Evolutionary conservation across 2,113 vertebrate species (phyloP), one percentile per base, ranked within the genome.

Genomic region (Aepyceros melampus): DNA sequence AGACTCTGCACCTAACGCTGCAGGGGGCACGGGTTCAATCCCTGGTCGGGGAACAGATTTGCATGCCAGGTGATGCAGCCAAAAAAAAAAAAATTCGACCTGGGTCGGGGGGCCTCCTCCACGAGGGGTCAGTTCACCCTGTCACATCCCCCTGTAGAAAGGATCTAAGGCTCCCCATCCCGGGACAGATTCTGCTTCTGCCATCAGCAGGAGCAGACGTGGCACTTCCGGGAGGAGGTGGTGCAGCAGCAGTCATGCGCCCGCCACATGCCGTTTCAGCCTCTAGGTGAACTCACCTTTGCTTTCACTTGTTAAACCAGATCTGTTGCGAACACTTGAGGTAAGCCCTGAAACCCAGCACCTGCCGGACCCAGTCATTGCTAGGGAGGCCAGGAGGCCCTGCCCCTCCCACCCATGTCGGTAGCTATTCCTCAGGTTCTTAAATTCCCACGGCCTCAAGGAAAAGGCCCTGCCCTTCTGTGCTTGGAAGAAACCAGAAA

Each of bases 191-290:
- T n/a, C n/a, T 29, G 4, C 83, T 74, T 2, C 0, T 31, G 5
- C 12, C 1, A 2, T 36, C 49, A 90, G 56, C 84, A 3, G 27
- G 56, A 79, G 90, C 43, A 56, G 71, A 40, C 1, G 0, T 43
- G 92, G 76, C 29, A 31, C 64, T 36, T 36, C 5, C 9, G 13
- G 53, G 56, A 29, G n/a, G 31, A 47, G 49, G 67, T 14, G 0
- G n/a, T 19, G 7, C 7, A 7, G 16, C 85, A 29, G 27, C 13
- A 4, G 47, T 82, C 78, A 2, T 2, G 4, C 0, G 1, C 62
- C 21, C 0, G 1, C 62, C 21, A 12, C 53, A 16, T 33, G 21
- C 33, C 21, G 25, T 43, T 58, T 47, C 25, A 87, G 79, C 56
- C 43, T 51, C 14, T 36, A n/a, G 74, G 62, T 49, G 58, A 92